Conservation (phyloP, 2,113 vertebrate genomes). For the Actenoides hombroni region DNA sequence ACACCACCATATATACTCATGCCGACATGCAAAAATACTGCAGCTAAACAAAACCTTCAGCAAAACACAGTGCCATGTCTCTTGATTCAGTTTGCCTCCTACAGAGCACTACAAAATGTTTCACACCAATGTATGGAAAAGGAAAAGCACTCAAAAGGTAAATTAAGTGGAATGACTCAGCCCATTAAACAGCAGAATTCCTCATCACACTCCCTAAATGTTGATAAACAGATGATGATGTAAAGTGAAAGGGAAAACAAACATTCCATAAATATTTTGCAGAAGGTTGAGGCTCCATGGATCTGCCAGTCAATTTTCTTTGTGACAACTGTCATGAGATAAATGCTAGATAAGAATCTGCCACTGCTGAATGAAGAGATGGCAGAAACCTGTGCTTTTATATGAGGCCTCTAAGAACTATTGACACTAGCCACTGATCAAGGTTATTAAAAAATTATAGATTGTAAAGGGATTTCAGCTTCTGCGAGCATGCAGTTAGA, state of each 20-base stretch:
- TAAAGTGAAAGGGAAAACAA: slow-evolving; percentile 11
- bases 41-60: not conserved
- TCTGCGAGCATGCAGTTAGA: not conserved
- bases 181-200: not conserved
- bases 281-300: not conserved
- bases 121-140: not conserved
- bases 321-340: not conserved
- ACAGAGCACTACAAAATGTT: not conserved
- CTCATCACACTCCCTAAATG: not conserved
- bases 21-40: slow-evolving; percentile 21
- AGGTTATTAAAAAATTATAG: not conserved
- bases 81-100: not conserved
- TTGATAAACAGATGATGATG: not conserved
- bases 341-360: not conserved
- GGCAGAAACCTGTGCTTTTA: not conserved
- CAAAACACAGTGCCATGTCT: not conserved
- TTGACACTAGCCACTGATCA: not conserved
- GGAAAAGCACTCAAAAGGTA: not conserved
- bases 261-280: not conserved
- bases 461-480: not conserved
- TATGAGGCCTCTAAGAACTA: not conserved
- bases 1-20: not conserved
- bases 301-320: not conserved
- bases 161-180: not conserved
- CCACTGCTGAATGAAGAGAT: not conserved